Conservation (phyloP, 2,888 invertebrate genomes). For the Rhabditoides inermis region DNA sequence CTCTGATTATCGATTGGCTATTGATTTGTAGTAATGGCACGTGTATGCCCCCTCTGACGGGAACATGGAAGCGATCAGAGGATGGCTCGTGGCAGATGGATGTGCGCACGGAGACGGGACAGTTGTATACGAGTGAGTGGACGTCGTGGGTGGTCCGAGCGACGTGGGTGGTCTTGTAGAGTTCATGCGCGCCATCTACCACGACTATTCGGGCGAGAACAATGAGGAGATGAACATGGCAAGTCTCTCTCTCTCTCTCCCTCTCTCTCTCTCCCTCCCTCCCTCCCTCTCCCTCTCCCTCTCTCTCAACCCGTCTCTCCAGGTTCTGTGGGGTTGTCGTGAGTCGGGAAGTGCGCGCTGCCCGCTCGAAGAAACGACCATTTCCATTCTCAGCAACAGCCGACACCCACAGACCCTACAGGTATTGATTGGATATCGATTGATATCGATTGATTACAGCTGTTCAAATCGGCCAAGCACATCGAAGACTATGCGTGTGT, state of each 20-base stretch:
- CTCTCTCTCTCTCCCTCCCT: too few species aligned
- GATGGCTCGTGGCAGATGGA: slow-evolving; percentile 24
- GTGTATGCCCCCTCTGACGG: slow-evolving; percentile 19
- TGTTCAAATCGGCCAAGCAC: slow-evolving; percentile 35
- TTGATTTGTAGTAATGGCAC: slow-evolving; percentile 15
- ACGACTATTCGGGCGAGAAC: slow-evolving; percentile 32
- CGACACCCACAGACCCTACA: slow-evolving; percentile 35
- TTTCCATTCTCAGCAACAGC: slow-evolving; percentile 36
- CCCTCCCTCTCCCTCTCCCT: too few species aligned
- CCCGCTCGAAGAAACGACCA: slow-evolving; percentile 40
- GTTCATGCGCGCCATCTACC: slow-evolving; percentile 30
- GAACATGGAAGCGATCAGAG: slow-evolving; percentile 16
- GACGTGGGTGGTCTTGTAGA: slow-evolving; percentile 11
- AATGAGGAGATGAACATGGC: slow-evolving; percentile 41
- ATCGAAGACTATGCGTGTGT: slow-evolving; percentile 36
- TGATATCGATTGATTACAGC: slow-evolving; percentile 7
- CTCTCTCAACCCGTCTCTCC: too few species aligned
- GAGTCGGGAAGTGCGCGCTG: too few species aligned
- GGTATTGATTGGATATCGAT: background rate
- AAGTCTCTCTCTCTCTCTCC: too few species aligned
- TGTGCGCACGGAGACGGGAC: slow-evolving; percentile 8
- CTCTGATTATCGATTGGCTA: background rate
- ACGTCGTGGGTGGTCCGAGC: background rate
- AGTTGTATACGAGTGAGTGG: slow-evolving; percentile 6
- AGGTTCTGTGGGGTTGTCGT: too few species aligned